These are phyloP conservation scores for Pantherophis guttatus DNA, from an alignment of 2,113 vertebrate species.

Conservation along the genomic window DNA sequence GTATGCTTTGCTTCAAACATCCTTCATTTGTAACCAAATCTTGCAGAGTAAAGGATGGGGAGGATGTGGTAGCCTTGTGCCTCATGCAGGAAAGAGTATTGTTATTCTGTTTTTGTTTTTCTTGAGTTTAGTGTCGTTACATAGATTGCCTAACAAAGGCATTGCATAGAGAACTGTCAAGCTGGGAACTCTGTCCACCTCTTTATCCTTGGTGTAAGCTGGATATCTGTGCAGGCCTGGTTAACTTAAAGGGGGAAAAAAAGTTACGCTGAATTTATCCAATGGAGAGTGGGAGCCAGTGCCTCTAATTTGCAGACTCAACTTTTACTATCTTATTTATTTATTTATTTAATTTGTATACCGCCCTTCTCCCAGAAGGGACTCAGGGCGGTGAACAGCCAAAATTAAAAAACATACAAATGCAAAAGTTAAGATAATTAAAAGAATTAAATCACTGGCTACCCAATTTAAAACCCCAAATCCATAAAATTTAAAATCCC, in stretches of 20 bases:
- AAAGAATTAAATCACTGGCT: no score
- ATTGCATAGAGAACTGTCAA: background rate
- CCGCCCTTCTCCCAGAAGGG: no score
- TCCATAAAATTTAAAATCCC: no score
- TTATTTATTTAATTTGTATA: no score
- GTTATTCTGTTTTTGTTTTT: background rate
- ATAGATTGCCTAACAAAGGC: background rate
- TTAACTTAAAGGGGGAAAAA: background rate
- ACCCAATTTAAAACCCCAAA: no score
- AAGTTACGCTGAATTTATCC: background rate
- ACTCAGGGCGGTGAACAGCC: no score
- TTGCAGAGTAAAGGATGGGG: background rate
- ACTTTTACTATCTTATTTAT: background rate
- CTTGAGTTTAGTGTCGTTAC: background rate
- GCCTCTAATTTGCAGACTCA: background rate
- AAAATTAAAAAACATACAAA: no score
- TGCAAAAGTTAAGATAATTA: no score
- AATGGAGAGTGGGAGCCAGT: background rate
- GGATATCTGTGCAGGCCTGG: background rate
- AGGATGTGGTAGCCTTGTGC: background rate
- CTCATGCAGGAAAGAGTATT: background rate
- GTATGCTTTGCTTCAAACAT: background rate
- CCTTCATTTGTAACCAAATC: background rate
- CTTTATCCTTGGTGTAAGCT: background rate
- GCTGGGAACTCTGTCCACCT: background rate